Evolutionary conservation across 2,797 vertebrate species (phyloP).

Genomic region (Natrix natrix): DNA sequence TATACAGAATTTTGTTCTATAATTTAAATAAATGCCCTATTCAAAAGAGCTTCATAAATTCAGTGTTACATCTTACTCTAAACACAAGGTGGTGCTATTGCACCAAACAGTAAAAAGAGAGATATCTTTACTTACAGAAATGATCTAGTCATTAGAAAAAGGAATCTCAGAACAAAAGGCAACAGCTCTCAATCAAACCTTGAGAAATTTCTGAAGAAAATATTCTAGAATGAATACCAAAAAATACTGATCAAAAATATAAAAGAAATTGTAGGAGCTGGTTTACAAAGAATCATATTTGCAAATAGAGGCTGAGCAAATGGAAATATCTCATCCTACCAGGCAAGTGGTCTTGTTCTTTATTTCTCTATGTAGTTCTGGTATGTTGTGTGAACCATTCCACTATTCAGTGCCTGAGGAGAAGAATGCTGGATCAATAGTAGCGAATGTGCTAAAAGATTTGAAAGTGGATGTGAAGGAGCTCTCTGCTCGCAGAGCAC

Average conservation of each 20-base stretch:
- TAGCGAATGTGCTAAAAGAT: conserved; percentile 26
- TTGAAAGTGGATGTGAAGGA: background rate
- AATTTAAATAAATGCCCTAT: background rate
- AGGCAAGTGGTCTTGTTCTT: conserved; percentile 35
- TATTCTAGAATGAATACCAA: background rate
- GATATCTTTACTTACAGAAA: background rate
- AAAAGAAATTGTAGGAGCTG: background rate
- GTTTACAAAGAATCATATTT: background rate
- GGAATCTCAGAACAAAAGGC: background rate
- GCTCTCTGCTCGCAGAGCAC: background rate
- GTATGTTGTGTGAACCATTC: background rate
- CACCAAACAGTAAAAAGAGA: background rate
- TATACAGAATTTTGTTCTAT: background rate
- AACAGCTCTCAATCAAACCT: background rate
- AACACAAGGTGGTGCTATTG: conserved; percentile 26
- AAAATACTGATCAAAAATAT: background rate
- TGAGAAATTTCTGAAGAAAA: background rate
- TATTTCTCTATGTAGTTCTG: conserved; percentile 34
- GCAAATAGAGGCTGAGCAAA: background rate
- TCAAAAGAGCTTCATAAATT: background rate
- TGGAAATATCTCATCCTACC: background rate
- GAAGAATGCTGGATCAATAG: conserved; percentile 11
- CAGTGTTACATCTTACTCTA: background rate
- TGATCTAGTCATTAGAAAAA: background rate
- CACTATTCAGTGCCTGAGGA: conserved; percentile 4